phyloP scores from a whole-genome alignment of 23 tunicate genomes.

The Trididemnum clinides region DNA sequence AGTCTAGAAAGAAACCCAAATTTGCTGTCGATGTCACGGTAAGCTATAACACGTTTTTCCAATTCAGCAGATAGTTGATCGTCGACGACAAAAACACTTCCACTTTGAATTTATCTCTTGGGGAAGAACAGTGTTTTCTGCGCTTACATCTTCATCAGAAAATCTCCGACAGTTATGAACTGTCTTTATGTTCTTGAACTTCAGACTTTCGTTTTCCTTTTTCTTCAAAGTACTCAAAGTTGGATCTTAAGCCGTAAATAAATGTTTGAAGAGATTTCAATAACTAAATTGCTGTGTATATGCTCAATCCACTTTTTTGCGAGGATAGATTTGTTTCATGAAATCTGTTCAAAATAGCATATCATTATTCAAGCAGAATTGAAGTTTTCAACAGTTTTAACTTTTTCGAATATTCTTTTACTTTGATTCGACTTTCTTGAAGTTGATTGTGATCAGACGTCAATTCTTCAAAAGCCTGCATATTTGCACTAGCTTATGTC shows the following conservation, averaged over 20 bases:
- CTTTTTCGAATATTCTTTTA: background rate
- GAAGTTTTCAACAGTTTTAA: background rate
- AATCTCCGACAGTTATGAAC: background rate
- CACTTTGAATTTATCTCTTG: background rate
- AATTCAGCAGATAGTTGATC: background rate
- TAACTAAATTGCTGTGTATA: background rate
- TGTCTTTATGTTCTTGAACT: background rate
- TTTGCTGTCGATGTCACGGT: background rate
- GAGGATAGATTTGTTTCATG: background rate
- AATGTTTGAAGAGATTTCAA: background rate
- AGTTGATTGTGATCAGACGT: background rate
- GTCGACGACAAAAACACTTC: background rate
- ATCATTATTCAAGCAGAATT: slow-evolving; percentile 12
- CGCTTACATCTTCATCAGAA: background rate
- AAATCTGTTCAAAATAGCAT: background rate
- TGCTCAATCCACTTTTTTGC: background rate
- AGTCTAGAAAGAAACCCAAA: background rate
- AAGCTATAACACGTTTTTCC: background rate
- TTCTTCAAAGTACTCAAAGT: background rate
- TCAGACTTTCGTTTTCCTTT: background rate
- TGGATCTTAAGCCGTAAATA: background rate
- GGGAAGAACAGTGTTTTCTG: background rate
- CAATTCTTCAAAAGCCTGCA: background rate
- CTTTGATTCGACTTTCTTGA: background rate
- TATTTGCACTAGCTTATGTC: background rate